Conservation (phyloP, 2,113 vertebrate species). For the Macquaria australasica region DNA sequence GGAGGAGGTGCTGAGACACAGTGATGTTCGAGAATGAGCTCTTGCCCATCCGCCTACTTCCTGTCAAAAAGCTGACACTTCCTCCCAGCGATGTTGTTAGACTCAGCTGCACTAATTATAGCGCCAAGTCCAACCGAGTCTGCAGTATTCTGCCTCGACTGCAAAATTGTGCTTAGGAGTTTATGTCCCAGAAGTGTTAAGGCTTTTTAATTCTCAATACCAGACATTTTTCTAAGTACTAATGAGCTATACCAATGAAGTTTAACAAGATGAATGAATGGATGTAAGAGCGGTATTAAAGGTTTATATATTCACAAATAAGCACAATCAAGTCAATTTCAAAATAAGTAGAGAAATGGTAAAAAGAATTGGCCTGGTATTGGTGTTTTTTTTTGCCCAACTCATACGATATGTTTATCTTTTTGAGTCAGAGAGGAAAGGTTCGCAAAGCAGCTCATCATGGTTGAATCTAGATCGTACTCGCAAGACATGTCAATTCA, state of each 20-base stretch:
- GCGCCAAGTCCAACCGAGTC: constrained; percentile 67
- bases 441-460: constrained; percentile 79
- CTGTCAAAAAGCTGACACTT: constrained; percentile 74
- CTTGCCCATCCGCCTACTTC: constrained; percentile 61
- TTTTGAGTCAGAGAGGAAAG: constrained; percentile 74
- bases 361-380: constrained; percentile 78
- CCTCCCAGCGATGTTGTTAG: constrained; percentile 67
- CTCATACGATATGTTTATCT: constrained; percentile 75
- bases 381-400: constrained; percentile 70
- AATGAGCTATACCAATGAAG: constrained; percentile 64
- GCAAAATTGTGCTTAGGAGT: constrained; percentile 86
- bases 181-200: constrained; percentile 83
- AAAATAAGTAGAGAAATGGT: constrained; percentile 74
- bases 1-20: constrained; percentile 81
- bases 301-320: constrained; percentile 79
- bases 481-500: constrained; percentile 17
- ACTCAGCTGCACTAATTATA: constrained; percentile 69
- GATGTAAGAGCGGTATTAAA: constrained; percentile 74
- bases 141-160: constrained; percentile 74
- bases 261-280: constrained; percentile 63
- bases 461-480: constrained; percentile 50
- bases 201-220: constrained; percentile 83
- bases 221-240: constrained; percentile 72
- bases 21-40: constrained; percentile 75
- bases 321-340: constrained; percentile 79